Evolutionary conservation across 2,113 vertebrate species (phyloP), one percentile per base, ranked within the genome.

Genomic region (Xiphophorus maculatus): DNA sequence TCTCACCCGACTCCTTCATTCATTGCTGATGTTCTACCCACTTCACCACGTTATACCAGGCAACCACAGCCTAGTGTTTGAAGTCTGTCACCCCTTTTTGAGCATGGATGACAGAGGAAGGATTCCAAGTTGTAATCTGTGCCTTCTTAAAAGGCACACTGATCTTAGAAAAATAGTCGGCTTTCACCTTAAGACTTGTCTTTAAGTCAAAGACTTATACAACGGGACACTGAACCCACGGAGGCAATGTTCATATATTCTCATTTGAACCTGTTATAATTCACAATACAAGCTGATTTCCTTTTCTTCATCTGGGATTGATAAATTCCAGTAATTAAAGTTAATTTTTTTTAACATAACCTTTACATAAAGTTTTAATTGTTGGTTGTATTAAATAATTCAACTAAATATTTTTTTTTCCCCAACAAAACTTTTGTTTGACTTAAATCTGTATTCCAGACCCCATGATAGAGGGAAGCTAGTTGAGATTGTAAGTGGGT

Each of bases 111-210:
- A 95, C 94, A 94, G 91, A 91, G 94, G 94, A 93, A 96, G 92
- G 93, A 95, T 94, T 96, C 94, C 94, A 95, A 96, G 95, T 97
- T 96, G 95, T 96, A 97, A 96, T 97, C 96, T 97, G 94, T 96
- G 96, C 94, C 93, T 97, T 94, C 95, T 96, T 97, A 96, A 96
- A 96, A 95, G 95, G 94, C 90, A 90, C 96, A 96, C 96, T 96
- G 96, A 96, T 98, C 95, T 95, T 93, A 93, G 94, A 95, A 96
- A 75, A 19, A 28, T 95, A 96, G 94, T 90, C 91, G 85, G 91
- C n/a, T 74, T 80, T 74, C 67, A 42, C 71, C 61, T 61, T 30
- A 48, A 79, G 71, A 42, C 17, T 58, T 58, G 19, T 58, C 25
- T 58, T 58, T 10, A 58, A 58, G 51, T 58, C 51, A n/a, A 58